Conservation (phyloP, 2,113 vertebrate genomes). For the Ictalurus furcatus region DNA sequence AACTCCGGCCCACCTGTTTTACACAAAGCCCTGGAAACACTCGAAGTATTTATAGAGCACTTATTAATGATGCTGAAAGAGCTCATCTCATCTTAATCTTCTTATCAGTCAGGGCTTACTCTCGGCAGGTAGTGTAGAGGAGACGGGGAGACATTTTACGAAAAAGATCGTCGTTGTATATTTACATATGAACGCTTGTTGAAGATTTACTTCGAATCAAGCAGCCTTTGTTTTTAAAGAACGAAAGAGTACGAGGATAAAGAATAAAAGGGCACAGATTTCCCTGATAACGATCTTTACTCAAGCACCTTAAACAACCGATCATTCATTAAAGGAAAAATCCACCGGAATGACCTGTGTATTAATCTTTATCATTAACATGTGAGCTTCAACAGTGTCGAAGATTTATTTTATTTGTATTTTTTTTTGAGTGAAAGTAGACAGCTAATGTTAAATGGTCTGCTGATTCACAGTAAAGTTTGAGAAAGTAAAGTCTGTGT, state of each 20-base stretch:
- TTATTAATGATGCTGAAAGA: conserved; percentile 27
- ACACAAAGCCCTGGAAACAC: neutral
- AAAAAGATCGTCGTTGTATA: no score
- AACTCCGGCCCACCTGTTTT: neutral
- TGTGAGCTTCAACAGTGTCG: no score
- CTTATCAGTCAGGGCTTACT: conserved; percentile 65
- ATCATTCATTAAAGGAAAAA: neutral
- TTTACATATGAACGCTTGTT: neutral
- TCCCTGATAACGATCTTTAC: neutral
- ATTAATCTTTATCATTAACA: neutral
- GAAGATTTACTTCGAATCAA: neutral
- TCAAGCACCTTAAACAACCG: neutral
- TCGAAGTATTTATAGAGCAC: conserved; percentile 27
- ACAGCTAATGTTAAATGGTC: neutral
- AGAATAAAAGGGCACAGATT: neutral
- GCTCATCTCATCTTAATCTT: conserved; percentile 55
- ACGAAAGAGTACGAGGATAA: neutral
- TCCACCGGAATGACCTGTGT: neutral
- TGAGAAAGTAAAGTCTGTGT: neutral
- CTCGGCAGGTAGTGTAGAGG: conserved; percentile 11
- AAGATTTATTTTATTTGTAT: neutral
- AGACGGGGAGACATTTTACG: neutral
- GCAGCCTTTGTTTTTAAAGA: neutral
- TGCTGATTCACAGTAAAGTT: neutral
- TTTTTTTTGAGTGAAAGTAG: neutral